Base-by-base conservation (phyloP, 2,888 invertebrate genomes). In the Lathronympha strigana region DNA sequence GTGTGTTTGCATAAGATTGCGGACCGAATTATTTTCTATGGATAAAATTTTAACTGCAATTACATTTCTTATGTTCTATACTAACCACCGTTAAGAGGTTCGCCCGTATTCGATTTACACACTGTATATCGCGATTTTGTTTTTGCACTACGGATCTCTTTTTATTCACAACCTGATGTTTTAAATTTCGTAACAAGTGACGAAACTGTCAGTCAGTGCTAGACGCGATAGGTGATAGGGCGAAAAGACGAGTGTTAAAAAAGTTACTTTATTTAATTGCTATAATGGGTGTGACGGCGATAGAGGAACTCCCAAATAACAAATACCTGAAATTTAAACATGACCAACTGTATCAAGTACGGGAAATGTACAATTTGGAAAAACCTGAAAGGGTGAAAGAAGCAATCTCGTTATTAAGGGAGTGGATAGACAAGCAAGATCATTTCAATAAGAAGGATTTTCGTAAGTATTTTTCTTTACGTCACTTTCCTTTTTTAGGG, bases 371-470 rank as follows among this genome's bases (percentile, higher is more conserved):
- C 3, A 70, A 73, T 21, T 75, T 77, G 25, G 71, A 77, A 21
- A 73, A 78, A 50, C 62, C 84, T 25, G 77, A 81, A 5, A 71
- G 72, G 8, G 71, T 85, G 60, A 66, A 68, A 0, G 72, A 82
- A 61, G 76, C 82, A 0, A 62, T 84, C 0, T 70, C 73, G 2
- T 75, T 83, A n/a, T 63, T 86, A 9, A 75, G 80, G 23, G 73
- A 78, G 0, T 86, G 85, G 86, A 53, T 79, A 8, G 57, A 54
- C 0, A 67, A 63, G 17, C 67, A 67, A 28, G 50, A 57, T 13
- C 53, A 67, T 67, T 70, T 78, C 40, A 60, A 70, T 0, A 71
- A 72, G 13, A 72, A 62, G 23, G 69, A 77, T 45, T 77, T 67
- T 49, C 68, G 73, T 73, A 54, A 71, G 76, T 63, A 36, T 5